Percentiles rank a stretch among this genome's conserved stretches.
phyloP scores from a whole-genome alignment of 2,113 vertebrate species.

The Falco punctatus region DNA sequence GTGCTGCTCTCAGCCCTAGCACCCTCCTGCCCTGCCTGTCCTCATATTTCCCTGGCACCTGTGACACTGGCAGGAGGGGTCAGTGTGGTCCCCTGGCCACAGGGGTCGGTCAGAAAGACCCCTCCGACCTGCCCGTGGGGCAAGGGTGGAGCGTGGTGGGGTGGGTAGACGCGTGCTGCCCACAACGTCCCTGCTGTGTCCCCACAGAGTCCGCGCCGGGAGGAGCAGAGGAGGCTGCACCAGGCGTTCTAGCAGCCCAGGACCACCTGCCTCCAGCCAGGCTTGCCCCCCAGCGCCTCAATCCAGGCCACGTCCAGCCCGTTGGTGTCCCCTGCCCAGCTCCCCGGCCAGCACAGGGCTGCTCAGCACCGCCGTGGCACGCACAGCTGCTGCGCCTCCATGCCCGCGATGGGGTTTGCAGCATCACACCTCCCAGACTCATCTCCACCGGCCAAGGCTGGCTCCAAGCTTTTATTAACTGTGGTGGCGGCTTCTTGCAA shows the following conservation, averaged over 20 bases:
- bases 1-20: not conserved
- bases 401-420: not conserved
- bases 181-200: not conserved
- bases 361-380: not conserved
- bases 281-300: not conserved
- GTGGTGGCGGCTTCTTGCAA: not conserved
- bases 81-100: not conserved
- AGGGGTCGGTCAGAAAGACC: not conserved
- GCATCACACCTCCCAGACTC: not conserved
- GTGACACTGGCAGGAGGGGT: not conserved
- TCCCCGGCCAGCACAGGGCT: not conserved
- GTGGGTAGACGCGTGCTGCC: not conserved
- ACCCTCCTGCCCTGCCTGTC: not conserved
- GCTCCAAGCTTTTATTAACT: not conserved
- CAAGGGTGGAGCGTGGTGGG: no score
- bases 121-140: not conserved
- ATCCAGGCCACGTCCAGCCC: not conserved
- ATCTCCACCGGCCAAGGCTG: not conserved
- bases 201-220: not conserved
- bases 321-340: rapidly evolving
- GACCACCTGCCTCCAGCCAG: not conserved
- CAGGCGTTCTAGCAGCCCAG: not conserved
- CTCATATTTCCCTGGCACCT: not conserved
- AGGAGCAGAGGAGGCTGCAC: constrained; percentile 12
- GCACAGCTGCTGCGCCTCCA: not conserved